Base-by-base conservation (phyloP, 2,113 vertebrate genomes). In the Heteronetta atricapilla region DNA sequence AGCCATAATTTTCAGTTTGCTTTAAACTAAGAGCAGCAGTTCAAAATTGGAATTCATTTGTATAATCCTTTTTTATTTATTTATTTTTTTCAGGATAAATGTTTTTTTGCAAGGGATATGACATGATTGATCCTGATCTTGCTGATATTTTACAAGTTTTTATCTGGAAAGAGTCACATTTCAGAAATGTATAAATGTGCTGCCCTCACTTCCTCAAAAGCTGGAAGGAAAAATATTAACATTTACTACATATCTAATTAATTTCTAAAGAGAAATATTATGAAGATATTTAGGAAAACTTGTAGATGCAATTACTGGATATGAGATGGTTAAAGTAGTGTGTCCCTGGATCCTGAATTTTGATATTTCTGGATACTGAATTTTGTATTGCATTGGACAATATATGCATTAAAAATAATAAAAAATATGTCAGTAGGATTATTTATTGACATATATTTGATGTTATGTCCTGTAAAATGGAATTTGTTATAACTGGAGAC, bases 111-210 rank as follows among this genome's bases (percentile, higher is more conserved):
- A 78, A 63, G 33, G 2, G 3, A 40, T 81, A 46, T 15, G 11
- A 15, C 25, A 5, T 21, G 33, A 28, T 19, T 42, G 15, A 33
- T 46, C 42, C 40, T 25, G 18, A 48, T 79, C 15, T 52, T 78
- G 1, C 1, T 63, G 9, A 5, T 44, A 7, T n/a, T 25, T 36
- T 69, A 29, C 2, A 10, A 23, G 12, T 48, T 63, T 26, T 3
- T 79, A 63, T 74, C 31, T 63, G 20, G 44, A n/a, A 67, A 62
- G 33, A 68, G 62, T 73, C 29, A 56, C 7, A 13, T 78, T 79
- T 73, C 55, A 69, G 34, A 28, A 23, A 20, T 7, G 12, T 13
- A 29, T 10, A 78, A 75, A 69, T 21, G 23, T 48, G 34, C 19
- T 6, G 40, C 10, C 5, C 28, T 33, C 12, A 21, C 52, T 55